Conservation (phyloP, 1,140 invertebrate species). For the Drosophila suzukii region DNA sequence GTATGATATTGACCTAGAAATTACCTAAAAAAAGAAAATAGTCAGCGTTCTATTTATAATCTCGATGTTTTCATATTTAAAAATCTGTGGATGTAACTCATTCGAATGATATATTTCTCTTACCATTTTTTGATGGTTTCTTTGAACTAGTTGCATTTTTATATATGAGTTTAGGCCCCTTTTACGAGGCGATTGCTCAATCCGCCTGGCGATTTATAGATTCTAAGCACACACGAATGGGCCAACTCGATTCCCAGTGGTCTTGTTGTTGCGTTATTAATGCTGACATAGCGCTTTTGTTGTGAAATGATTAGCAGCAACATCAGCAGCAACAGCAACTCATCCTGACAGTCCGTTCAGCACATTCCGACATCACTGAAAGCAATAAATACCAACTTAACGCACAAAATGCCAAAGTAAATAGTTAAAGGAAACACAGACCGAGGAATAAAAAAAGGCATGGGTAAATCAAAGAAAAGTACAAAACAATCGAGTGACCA, state of each 20-base stretch:
- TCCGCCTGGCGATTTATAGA: constrained; percentile 64
- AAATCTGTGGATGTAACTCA: too few species aligned
- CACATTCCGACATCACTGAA: constrained; percentile 83
- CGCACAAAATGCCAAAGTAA: constrained; percentile 84
- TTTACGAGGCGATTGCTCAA: constrained; percentile 32
- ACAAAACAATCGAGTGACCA: constrained; percentile 18
- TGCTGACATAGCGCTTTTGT: constrained; percentile 52
- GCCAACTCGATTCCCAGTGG: constrained; percentile 56
- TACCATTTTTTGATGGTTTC: neutral
- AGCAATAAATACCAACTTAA: constrained; percentile 85
- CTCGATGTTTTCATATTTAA: neutral
- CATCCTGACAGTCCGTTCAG: constrained; percentile 69
- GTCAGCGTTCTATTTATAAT: too few species aligned
- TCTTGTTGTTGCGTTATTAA: constrained; percentile 68
- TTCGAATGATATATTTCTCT: neutral
- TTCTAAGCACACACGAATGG: constrained; percentile 64
- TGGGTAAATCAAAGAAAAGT: constrained; percentile 27
- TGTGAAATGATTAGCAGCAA: constrained; percentile 76
- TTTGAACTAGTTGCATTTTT: constrained; percentile 7
- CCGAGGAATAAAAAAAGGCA: constrained; percentile 11
- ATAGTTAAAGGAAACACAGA: constrained; percentile 72
- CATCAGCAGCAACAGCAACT: constrained; percentile 48
- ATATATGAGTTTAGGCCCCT: neutral
- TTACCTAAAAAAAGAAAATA: too few species aligned
- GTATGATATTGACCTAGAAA: too few species aligned